A percentile compares a stretch with the other conserved stretches of the same genome.
These are phyloP conservation scores for Montifringilla adamsi DNA, from an alignment of 2,113 vertebrate species.

Conservation along the genomic window DNA sequence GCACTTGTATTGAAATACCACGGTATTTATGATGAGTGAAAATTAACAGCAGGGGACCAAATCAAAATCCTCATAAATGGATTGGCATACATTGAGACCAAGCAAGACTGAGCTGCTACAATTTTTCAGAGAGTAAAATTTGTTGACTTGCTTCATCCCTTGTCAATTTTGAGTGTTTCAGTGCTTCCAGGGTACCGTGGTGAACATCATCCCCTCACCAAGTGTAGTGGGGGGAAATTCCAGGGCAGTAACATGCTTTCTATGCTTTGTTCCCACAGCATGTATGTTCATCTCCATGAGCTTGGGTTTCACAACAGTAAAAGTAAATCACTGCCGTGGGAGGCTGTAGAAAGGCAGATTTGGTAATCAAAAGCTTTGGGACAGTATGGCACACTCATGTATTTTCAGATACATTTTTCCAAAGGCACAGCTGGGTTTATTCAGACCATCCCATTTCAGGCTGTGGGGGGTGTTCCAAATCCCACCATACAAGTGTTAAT, in stretches of 20 bases:
- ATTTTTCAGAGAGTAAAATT: background rate
- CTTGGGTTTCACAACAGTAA: background rate
- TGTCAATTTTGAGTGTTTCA: background rate
- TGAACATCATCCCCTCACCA: background rate
- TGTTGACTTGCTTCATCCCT: background rate
- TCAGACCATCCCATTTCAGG: background rate
- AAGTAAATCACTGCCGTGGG: background rate
- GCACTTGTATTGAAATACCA: background rate
- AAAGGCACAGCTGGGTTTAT: background rate
- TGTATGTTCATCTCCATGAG: fast-evolving
- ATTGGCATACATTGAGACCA: background rate
- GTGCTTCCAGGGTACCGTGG: fast-evolving
- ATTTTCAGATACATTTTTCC: background rate
- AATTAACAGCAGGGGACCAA: background rate
- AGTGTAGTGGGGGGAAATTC: background rate
- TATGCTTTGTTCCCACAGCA: background rate
- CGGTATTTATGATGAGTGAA: background rate
- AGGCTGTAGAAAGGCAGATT: background rate
- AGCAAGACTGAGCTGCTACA: background rate
- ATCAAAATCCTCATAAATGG: background rate
- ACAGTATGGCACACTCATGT: fast-evolving
- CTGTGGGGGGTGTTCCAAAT: background rate
- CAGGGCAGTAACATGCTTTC: background rate
- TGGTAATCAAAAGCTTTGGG: background rate
- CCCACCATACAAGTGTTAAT: background rate